A percentile compares a stretch with the other conserved stretches of the same genome.
Conservation (phyloP, 2,888 invertebrate species). For the Nephrotoma flavescens region DNA sequence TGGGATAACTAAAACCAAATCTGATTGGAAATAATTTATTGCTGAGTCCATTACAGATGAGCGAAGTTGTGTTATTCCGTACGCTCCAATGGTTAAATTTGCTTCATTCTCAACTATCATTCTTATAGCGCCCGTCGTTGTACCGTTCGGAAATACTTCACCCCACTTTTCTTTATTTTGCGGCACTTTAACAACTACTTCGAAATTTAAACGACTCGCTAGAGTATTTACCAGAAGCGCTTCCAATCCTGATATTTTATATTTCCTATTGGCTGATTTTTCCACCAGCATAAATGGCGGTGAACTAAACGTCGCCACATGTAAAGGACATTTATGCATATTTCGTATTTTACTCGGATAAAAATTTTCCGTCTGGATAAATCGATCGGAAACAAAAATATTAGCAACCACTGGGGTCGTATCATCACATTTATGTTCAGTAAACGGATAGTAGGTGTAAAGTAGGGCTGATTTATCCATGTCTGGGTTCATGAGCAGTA, state of each 20-base stretch:
- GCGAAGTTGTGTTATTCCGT: conserved; percentile 1
- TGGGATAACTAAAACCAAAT: conserved; percentile 7
- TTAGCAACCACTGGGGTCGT: conserved; percentile 7
- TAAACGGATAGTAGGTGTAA: conserved; percentile 12
- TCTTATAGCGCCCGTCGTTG: conserved; percentile 9
- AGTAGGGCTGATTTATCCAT: background rate
- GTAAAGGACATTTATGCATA: conserved; percentile 9
- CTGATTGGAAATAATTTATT: conserved; percentile 1
- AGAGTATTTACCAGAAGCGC: conserved; percentile 8
- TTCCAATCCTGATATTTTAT: conserved; percentile 9
- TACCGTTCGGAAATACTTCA: conserved; percentile 4
- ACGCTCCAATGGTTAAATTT: conserved; percentile 10
- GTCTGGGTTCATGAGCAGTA: background rate
- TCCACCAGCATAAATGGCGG: conserved; percentile 8
- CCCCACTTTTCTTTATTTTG: conserved; percentile 6
- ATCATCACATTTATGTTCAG: conserved; percentile 7
- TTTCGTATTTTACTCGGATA: conserved; percentile 11
- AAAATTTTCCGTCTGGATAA: background rate
- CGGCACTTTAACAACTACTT: background rate
- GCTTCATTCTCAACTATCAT: conserved; percentile 6
- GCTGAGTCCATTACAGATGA: background rate
- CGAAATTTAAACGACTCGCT: conserved; percentile 10
- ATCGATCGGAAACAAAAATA: conserved; percentile 4
- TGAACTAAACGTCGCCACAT: conserved; percentile 4
- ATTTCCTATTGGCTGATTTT: background rate